These are phyloP conservation scores for Bellardia pandia DNA, from an alignment of 2,888 invertebrate species.

Conservation along the genomic window DNA sequence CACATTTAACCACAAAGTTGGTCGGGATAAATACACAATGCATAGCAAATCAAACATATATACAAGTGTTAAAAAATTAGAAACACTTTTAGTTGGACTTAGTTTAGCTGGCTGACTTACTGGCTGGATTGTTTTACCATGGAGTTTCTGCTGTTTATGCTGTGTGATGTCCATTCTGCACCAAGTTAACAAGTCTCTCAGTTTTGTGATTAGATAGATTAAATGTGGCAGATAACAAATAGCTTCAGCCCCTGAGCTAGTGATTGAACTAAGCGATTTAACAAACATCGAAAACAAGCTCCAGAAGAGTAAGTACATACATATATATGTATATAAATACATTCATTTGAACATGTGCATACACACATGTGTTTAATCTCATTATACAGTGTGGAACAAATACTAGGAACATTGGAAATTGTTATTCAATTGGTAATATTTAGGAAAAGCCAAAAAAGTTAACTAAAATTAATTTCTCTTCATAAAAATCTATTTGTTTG, in stretches of 20 bases:
- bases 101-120: not conserved
- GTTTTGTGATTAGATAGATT: slow-evolving; percentile 67
- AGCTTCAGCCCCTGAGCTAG: slow-evolving; percentile 65
- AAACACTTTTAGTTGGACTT: slow-evolving; percentile 72
- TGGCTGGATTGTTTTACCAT: slow-evolving; percentile 26
- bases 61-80: slow-evolving; percentile 39
- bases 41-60: not conserved
- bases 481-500: too few relatives aligned
- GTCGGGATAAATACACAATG: slow-evolving; percentile 70
- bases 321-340: slow-evolving; percentile 8
- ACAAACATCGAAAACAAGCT: slow-evolving; percentile 53
- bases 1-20: slow-evolving; percentile 66
- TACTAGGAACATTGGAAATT: not conserved
- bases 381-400: not conserved
- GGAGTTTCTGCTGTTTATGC: not conserved
- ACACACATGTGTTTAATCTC: not conserved
- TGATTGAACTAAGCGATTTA: slow-evolving; percentile 59
- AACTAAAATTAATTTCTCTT: too few relatives aligned
- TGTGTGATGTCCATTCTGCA: slow-evolving; percentile 49
- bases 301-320: slow-evolving; percentile 26
- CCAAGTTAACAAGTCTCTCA: slow-evolving; percentile 62
- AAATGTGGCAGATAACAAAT: slow-evolving; percentile 70
- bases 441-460: too few relatives aligned
- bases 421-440: too few relatives aligned
- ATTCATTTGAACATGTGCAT: not conserved